These are phyloP conservation scores for Leptodactylus fallax DNA, from an alignment of 2,797 vertebrate species.

Conservation along the genomic window DNA sequence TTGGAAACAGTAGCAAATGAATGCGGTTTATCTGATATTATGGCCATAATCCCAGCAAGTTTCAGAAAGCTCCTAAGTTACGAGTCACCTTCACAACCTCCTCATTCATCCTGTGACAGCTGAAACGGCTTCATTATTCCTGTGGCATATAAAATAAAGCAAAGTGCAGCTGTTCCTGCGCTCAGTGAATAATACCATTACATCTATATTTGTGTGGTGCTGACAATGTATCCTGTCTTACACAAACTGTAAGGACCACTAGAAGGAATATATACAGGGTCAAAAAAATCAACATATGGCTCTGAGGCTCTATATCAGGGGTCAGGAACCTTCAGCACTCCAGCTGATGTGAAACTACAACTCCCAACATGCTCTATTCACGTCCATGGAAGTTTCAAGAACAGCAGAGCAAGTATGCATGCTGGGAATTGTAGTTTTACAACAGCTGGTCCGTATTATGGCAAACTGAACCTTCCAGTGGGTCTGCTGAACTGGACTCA, in stretches of 20 bases:
- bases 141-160: slow-evolving; percentile 2
- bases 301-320: not conserved
- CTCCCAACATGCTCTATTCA: too few relatives aligned
- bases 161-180: slow-evolving; percentile 12
- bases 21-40: not conserved
- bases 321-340: too few relatives aligned
- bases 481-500: too few relatives aligned
- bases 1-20: slow-evolving; percentile 16
- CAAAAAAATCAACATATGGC: not conserved
- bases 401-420: too few relatives aligned
- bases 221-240: not conserved
- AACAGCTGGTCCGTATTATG: not conserved
- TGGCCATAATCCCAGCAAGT: slow-evolving; percentile 11
- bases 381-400: too few relatives aligned
- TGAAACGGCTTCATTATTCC: slow-evolving; percentile 17
- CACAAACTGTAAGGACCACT: not conserved
- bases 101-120: slow-evolving; percentile 35
- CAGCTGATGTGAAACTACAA: too few relatives aligned
- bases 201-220: not conserved
- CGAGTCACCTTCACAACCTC: slow-evolving; percentile 27
- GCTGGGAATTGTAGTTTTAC: too few relatives aligned
- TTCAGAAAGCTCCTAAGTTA: slow-evolving; percentile 15
- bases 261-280: not conserved
- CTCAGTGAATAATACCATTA: not conserved
- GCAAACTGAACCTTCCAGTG: not conserved